Evolutionary conservation across 53 echinoderm and acorn worm species (phyloP).

Genomic region (Crossaster papposus): DNA sequence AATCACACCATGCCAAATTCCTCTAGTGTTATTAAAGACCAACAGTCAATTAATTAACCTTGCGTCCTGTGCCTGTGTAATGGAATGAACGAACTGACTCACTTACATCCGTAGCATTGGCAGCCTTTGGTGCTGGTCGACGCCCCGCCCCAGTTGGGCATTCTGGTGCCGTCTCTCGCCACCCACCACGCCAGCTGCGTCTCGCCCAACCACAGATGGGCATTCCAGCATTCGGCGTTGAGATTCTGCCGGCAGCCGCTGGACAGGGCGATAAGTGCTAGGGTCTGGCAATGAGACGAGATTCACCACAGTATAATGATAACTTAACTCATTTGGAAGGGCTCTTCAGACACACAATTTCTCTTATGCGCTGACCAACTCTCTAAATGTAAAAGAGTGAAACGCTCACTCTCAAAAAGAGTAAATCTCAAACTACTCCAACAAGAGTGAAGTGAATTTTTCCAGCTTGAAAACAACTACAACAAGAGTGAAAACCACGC

Average conservation of each 20-base stretch:
- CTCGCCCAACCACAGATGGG: slow-evolving; percentile 55
- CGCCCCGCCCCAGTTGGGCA: slow-evolving; percentile 71
- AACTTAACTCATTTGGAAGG: neutral
- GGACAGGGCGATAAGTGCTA: neutral
- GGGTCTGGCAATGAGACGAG: neutral
- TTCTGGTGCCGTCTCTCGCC: slow-evolving; percentile 41
- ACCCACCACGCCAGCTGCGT: slow-evolving; percentile 63
- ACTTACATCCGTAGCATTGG: slow-evolving; percentile 9
- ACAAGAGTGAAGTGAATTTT: too few relatives aligned
- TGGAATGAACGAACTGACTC: too few relatives aligned
- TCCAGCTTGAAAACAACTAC: too few relatives aligned
- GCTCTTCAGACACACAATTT: too few relatives aligned
- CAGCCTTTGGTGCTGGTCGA: slow-evolving; percentile 41
- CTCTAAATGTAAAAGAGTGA: too few relatives aligned
- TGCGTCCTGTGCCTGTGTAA: too few relatives aligned
- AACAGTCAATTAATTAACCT: neutral
- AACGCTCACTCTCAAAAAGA: neutral
- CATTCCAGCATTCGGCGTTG: slow-evolving; percentile 42
- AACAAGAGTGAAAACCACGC: neutral
- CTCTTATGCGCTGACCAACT: too few relatives aligned
- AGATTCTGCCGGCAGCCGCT: slow-evolving; percentile 49
- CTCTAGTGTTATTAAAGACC: neutral
- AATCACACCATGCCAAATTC: too few relatives aligned
- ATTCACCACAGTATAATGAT: neutral
- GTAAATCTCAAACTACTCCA: too few relatives aligned